Conservation (phyloP, 2,113 vertebrate genomes). For the Morone saxatilis region DNA sequence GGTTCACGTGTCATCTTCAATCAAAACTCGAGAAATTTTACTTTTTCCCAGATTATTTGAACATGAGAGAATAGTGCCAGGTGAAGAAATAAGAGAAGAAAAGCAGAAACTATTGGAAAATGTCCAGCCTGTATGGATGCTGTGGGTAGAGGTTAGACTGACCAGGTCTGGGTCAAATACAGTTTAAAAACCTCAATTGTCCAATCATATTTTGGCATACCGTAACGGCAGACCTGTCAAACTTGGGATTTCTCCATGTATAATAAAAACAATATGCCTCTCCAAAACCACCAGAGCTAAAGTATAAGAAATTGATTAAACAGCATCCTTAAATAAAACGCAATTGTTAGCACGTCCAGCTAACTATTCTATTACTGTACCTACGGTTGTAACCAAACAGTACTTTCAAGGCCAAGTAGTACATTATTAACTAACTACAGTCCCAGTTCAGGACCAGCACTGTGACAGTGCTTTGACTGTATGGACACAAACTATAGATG, state of each 20-base stretch:
- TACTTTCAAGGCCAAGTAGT: not conserved
- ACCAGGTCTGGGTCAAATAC: constrained; percentile 41
- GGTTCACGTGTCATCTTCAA: constrained; percentile 60
- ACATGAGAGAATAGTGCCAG: constrained; percentile 36
- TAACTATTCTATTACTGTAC: not conserved
- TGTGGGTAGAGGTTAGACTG: constrained; percentile 29
- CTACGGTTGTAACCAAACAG: not conserved
- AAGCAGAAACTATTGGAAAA: constrained; percentile 50
- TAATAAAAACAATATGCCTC: not conserved
- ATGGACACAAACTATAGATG: not conserved
- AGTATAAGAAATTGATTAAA: not conserved
- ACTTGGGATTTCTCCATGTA: constrained; percentile 31
- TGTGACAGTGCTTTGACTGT: not conserved
- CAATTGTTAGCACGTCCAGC: not conserved
- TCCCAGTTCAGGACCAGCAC: no score
- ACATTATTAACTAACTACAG: not conserved
- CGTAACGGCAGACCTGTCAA: constrained; percentile 9
- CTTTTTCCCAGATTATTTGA: constrained; percentile 45
- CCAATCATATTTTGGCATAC: constrained; percentile 26
- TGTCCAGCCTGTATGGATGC: constrained; percentile 34
- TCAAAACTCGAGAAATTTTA: constrained; percentile 41
- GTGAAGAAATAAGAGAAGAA: constrained; percentile 58
- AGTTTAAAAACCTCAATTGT: constrained; percentile 51
- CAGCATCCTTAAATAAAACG: not conserved
- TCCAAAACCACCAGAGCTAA: not conserved